phyloP scores from a whole-genome alignment of 2,888 invertebrate genomes.

The Rotaria sp. region DNA sequence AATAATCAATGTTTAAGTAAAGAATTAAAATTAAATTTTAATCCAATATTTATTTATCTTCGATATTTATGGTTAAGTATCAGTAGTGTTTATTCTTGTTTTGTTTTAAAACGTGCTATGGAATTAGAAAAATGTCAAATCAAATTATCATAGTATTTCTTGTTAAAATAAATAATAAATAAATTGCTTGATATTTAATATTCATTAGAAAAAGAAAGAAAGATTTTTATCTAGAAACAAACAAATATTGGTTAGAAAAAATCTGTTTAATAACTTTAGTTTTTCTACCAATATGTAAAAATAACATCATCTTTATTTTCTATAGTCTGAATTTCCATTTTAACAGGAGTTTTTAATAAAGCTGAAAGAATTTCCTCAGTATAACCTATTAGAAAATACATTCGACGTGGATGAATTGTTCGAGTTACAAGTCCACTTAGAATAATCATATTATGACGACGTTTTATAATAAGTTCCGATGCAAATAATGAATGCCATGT shows the following conservation, averaged over 20 bases:
- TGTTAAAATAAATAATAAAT: too few species aligned
- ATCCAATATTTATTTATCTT: not conserved
- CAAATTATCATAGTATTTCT: not conserved
- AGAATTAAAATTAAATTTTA: not conserved
- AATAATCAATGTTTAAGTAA: not conserved
- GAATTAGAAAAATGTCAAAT: not conserved
- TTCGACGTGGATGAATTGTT: slow-evolving; percentile 59
- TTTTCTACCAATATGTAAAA: slow-evolving; percentile 77
- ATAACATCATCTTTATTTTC: slow-evolving; percentile 67
- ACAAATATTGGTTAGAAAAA: not conserved
- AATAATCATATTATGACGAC: slow-evolving; percentile 70
- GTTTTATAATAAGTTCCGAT: slow-evolving; percentile 78
- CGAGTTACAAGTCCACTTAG: slow-evolving; percentile 44
- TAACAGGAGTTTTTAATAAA: slow-evolving; percentile 88
- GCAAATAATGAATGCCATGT: slow-evolving; percentile 78
- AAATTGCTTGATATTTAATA: too few species aligned
- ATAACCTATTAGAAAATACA: slow-evolving; percentile 94
- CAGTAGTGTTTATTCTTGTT: not conserved
- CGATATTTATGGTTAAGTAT: slow-evolving; percentile 18
- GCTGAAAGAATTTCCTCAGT: slow-evolving; percentile 81
- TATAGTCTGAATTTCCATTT: slow-evolving; percentile 81
- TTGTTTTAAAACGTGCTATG: not conserved
- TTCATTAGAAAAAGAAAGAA: too few species aligned
- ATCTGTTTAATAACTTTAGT: too few species aligned
- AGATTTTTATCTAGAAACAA: not conserved